Evolutionary conservation across 2,797 vertebrate species (phyloP), one percentile per base, ranked within the genome.

Genomic region (Ptychobarbus kaznakovi): DNA sequence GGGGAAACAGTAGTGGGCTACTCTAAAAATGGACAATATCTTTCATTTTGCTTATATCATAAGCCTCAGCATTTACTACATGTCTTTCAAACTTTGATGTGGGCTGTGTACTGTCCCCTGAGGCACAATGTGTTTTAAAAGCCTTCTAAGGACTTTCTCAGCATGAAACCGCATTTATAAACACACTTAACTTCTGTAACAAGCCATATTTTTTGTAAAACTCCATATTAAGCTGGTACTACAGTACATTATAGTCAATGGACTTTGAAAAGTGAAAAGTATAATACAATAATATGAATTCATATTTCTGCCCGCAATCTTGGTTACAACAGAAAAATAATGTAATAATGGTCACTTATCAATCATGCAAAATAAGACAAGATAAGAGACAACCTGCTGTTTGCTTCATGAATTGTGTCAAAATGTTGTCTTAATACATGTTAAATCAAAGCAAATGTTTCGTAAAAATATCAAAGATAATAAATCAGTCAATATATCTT

Each of bases 401-500:
- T 32, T 32, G 32, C 32, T 32, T 32, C 32, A 32, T 32, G 32
- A 32, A 32, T 2, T 38, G 32, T 56, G 18, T 76, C 3, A 46
- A 35, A 75, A 51, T 1, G 16, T 22, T 16, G 1, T n/a, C 32
- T 56, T 15, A 12, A 38, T n/a, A 38, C 20, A 58, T 38, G 32
- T 16, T n/a, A 78, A 63, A 78, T 78, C 4, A 28, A 7, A 56
- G 32, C 51, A 35, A 53, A 75, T 75, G 1, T 35, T 53, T 75
- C 1, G 8, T 75, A 13, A 63, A 78, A 28, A 58, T 20, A 61
- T 63, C 38, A 28, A 70, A 42, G 40, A 42, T 77, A 78, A 44
- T 46, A 79, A 84, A 79, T 79, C 65, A 79, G n/a, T 13, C 44
- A 13, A 56, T 81, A 56, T 70, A 22, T 81, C 12, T 22, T n/a